Evolutionary conservation across 2,797 vertebrate genomes (phyloP).

Genomic region (Eulemur coronatus): DNA sequence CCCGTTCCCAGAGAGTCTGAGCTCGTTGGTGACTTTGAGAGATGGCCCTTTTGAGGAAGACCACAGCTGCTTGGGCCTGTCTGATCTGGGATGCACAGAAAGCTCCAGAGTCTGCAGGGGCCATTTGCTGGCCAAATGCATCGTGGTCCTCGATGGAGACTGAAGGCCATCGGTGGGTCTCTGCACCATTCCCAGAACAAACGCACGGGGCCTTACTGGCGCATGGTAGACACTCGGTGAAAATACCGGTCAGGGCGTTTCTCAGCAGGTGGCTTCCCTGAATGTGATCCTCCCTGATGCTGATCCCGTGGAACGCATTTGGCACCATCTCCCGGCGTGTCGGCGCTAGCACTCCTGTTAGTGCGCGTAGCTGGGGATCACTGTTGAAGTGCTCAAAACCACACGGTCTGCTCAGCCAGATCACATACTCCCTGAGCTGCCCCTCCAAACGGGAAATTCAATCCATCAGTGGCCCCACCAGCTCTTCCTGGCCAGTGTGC

Average conservation of each 20-base stretch:
- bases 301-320: background rate
- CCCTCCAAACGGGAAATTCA: background rate
- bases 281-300: background rate
- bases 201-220: rapidly evolving
- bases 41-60: background rate
- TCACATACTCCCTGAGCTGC: background rate
- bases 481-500: background rate
- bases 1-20: background rate
- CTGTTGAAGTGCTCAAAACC: background rate
- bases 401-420: background rate
- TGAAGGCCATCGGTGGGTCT: background rate
- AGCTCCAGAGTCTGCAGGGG: background rate
- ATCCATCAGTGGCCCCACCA: background rate
- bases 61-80: background rate
- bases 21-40: background rate
- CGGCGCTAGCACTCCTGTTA: background rate
- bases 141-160: background rate
- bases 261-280: background rate
- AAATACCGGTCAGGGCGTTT: background rate
- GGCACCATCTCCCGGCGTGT: background rate
- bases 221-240: background rate
- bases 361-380: background rate
- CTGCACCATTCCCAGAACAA: background rate
- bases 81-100: background rate
- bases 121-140: background rate